Evolutionary conservation across 64 coral and sea anemone species (phyloP), one percentile per base, ranked within the genome.

Genomic region (Porites australiensis): DNA sequence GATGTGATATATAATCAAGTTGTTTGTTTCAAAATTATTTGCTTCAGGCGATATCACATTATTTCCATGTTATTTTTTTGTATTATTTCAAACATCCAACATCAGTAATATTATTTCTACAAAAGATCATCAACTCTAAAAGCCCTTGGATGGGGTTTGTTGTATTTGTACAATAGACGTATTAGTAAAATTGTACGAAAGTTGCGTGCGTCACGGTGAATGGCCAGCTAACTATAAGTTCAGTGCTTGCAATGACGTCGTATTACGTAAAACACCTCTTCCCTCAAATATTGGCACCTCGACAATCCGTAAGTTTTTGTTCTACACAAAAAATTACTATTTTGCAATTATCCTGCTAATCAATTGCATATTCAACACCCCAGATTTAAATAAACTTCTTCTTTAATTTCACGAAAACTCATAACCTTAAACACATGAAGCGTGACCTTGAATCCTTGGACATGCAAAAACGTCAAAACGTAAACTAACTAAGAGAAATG

Each of bases 381-480:
- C 52, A 84, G 69, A 60, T 5, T 57, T 57, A 57, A 57, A 57
- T 57, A 57, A 9, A 57, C 12, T 57, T 57, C 1, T 5, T 12
- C 7, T 57, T 12, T 57, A 57, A 57, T 57, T 57, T 57, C 27
- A 37, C 27, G 27, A 37, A 43, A 61, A 8, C 4, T 14, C 8
- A 12, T 15, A 43, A 8, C 8, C 12, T 11, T 2, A 1, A n/a
- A 57, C 8, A 23, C 68, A 12, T 54, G 64, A 60, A 90, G 74
- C 79, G 37, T 89, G 74, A 65, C 57, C 23, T 65, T 18, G 7
- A 47, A 18, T 45, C 18, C 3, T 77, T 74, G 50, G 4, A 15
- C 82, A 93, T 70, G 74, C 48, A 64, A 89, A 78, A 13, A 77
- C 50, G 10, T 51, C 18, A 10, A 55, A 58, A n/a, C 7, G 60